Evolutionary conservation across 1,140 invertebrate species (phyloP).

Genomic region (Argopecten irradians): DNA sequence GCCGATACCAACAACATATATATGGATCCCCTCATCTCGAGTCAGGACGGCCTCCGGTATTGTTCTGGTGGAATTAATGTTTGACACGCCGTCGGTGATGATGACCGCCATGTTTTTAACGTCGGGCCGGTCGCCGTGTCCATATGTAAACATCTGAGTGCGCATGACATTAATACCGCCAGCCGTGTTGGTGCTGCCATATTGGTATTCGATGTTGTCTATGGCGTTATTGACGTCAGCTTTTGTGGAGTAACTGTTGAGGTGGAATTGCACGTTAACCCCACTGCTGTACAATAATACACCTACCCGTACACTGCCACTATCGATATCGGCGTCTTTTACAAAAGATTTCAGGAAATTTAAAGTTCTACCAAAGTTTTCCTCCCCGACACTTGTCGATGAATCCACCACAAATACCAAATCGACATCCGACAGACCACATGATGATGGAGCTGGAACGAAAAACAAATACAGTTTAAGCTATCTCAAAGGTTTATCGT

Average conservation of each 20-base stretch:
- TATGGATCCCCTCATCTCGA: conserved; percentile 51
- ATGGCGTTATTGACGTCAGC: conserved; percentile 54
- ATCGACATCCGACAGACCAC: conserved; percentile 32
- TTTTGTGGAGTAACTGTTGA: conserved; percentile 49
- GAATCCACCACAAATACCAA: conserved; percentile 59
- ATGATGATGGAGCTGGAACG: neutral
- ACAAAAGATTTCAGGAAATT: conserved; percentile 53
- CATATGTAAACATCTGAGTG: conserved; percentile 54
- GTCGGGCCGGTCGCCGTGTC: conserved; percentile 61
- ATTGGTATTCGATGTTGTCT: conserved; percentile 58
- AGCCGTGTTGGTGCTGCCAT: conserved; percentile 68
- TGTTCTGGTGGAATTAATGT: conserved; percentile 58
- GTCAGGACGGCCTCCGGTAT: conserved; percentile 57
- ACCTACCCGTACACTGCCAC: conserved; percentile 38
- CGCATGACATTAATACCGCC: conserved; percentile 60
- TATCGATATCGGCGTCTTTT: conserved; percentile 52
- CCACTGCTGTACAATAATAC: conserved; percentile 42
- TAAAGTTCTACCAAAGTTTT: conserved; percentile 57
- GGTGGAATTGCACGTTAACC: conserved; percentile 54
- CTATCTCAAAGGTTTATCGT: too few relatives aligned
- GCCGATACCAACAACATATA: conserved; percentile 64
- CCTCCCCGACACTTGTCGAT: conserved; percentile 55
- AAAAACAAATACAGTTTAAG: neutral
- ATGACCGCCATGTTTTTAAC: conserved; percentile 64
- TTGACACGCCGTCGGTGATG: conserved; percentile 68